Evolutionary conservation across 92 coral and sea anemone species (phyloP).

Genomic region (Galaxea fascicularis): DNA sequence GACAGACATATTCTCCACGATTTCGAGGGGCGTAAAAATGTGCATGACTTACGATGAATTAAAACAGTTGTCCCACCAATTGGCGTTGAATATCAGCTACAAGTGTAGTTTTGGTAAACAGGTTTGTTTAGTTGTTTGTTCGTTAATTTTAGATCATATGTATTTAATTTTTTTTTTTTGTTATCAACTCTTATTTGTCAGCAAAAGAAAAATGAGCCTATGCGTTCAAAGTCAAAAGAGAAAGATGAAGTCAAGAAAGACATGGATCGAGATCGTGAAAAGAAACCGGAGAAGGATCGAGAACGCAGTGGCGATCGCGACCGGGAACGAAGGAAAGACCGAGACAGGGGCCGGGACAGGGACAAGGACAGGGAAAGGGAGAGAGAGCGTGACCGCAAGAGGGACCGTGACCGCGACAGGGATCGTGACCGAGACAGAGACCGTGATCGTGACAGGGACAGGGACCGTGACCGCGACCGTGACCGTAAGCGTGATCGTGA

Average conservation of each 20-base stretch:
- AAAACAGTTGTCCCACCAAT: too few species aligned
- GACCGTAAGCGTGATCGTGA: constrained; percentile 64
- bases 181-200: neutral
- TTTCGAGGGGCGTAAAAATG: too few species aligned
- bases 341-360: constrained; percentile 58
- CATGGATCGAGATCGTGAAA: constrained; percentile 47
- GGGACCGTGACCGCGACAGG: constrained; percentile 63
- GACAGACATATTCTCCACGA: too few species aligned
- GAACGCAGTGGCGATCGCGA: constrained; percentile 51
- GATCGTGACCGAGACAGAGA: constrained; percentile 27
- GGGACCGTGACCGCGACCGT: constrained; percentile 65
- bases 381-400: constrained; percentile 61
- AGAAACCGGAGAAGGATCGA: constrained; percentile 16
- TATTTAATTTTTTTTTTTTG: too few species aligned
- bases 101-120: too few species aligned
- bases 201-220: constrained; percentile 9
- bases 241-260: neutral
- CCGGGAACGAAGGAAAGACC: constrained; percentile 57
- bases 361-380: constrained; percentile 63
- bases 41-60: too few species aligned
- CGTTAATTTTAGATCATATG: too few species aligned
- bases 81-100: too few species aligned
- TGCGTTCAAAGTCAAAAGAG: constrained; percentile 32
- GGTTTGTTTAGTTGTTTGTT: too few species aligned
- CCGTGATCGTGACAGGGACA: constrained; percentile 54